These are phyloP conservation scores for Plutomurus gul DNA, from an alignment of 1,140 invertebrate genomes.

Conservation along the genomic window DNA sequence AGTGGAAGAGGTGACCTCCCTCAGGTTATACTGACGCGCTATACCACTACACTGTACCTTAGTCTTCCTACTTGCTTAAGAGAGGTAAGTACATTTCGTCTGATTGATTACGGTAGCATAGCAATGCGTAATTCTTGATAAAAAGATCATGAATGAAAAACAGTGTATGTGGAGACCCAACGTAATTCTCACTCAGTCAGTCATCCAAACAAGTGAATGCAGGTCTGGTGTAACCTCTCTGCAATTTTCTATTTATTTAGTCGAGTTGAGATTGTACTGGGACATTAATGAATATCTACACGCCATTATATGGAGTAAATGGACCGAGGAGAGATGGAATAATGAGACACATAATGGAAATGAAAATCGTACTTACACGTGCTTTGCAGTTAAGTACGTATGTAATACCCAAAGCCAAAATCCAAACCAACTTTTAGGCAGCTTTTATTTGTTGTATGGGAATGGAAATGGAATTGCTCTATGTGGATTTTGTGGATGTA, in stretches of 20 bases:
- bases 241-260: not conserved
- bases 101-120: not conserved
- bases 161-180: not conserved
- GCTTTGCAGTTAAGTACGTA: not conserved
- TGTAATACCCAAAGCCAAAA: not conserved
- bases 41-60: no score
- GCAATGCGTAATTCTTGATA: not conserved
- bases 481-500: no score
- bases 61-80: not conserved
- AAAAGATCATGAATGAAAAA: not conserved
- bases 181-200: not conserved
- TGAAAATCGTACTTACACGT: slow-evolving; percentile 21
- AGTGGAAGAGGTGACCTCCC: no score
- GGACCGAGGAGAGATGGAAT: slow-evolving; percentile 49
- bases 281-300: slow-evolving; percentile 32
- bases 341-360: slow-evolving; percentile 38
- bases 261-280: not conserved
- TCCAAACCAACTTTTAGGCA: not conserved
- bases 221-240: not conserved
- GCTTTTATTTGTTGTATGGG: no score
- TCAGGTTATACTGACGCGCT: no score
- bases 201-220: not conserved
- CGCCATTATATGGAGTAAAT: slow-evolving; percentile 48
- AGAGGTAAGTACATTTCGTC: not conserved
- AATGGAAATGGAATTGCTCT: no score